A percentile compares a stretch with the other conserved stretches of the same genome.
Conservation (phyloP, 2,888 invertebrate genomes). For the Cheilosia soror region DNA sequence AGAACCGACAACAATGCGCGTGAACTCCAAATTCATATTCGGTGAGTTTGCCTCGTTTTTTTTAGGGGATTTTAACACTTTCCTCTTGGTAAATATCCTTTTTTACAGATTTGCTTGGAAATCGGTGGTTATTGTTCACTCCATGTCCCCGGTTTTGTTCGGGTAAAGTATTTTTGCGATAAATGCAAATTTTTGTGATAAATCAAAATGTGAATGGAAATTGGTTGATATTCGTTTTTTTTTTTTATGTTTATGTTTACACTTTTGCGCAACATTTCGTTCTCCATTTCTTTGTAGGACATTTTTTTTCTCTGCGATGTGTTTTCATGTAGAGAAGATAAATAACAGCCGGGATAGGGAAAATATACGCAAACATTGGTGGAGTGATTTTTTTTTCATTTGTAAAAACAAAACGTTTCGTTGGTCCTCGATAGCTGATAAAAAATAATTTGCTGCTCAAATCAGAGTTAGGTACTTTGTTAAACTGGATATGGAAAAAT, state of each 20-base stretch:
- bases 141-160: constrained; percentile 16
- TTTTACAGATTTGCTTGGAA: constrained; percentile 36
- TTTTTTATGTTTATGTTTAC: background rate
- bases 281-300: background rate
- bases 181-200: constrained; percentile 55
- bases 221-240: constrained; percentile 23
- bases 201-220: constrained; percentile 62
- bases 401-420: no score
- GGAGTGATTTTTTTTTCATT: no score
- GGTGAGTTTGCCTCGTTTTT: background rate
- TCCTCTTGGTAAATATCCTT: constrained; percentile 31
- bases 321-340: no score
- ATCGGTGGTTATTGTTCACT: constrained; percentile 14
- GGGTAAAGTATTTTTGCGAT: constrained; percentile 49
- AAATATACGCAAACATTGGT: no score
- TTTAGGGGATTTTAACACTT: constrained; percentile 18
- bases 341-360: no score
- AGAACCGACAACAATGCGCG: constrained; percentile 18
- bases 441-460: no score
- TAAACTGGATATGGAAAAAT: no score
- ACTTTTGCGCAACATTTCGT: background rate
- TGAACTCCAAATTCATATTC: constrained; percentile 32
- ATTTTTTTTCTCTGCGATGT: background rate
- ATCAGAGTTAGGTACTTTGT: no score
- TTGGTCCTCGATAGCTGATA: no score